Base-by-base conservation (phyloP, 2,888 invertebrate genomes). In the Lycaena phlaeas region DNA sequence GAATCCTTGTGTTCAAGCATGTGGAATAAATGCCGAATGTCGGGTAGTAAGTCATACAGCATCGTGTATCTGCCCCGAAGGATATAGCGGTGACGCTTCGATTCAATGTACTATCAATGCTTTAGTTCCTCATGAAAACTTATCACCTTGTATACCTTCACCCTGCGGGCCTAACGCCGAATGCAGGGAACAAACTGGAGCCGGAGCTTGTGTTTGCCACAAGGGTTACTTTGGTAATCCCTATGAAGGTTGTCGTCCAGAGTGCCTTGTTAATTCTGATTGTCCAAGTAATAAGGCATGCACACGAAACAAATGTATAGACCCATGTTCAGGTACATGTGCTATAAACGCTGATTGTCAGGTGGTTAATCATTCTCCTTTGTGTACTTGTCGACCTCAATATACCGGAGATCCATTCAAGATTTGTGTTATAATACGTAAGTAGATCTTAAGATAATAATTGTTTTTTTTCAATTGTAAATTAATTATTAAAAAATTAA, bases 291-390 rank as follows among this genome's bases (percentile, higher is more conserved):
- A 88, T 51, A 87, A 75, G 59, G 90, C 92, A 3, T 93, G 93
- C 59, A 85, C 89, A 6, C 87, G 89, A 57, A 89, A 89, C 57
- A 92, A 91, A 71, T 93, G 93, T 60, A 81, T 86, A 43, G 90
- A 93, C 68, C 93, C 93, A 14, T 94, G 93, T 57, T 90, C 90
- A 5, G 92, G 92, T 44, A 90, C 89, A 15, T 94, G 93, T 68
- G 92, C 91, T 7, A 81, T 86, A 50, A 91, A 92, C 65, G 90
- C 93, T 3, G 87, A 89, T 28, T 93, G 93, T 64, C 89, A 89
- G 72, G 91, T 91, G 9, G 87, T 90, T 3, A 91, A 90, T 53
- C 90, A 92, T 72, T 69, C 91, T 50, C 90, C 91, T 36, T 69
- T 87, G 43, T 90, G 93, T 61, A 88, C 87, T 29, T 94, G 94